These are phyloP conservation scores for Nothocercus julius DNA, from an alignment of 2,113 vertebrate species.

Conservation along the genomic window DNA sequence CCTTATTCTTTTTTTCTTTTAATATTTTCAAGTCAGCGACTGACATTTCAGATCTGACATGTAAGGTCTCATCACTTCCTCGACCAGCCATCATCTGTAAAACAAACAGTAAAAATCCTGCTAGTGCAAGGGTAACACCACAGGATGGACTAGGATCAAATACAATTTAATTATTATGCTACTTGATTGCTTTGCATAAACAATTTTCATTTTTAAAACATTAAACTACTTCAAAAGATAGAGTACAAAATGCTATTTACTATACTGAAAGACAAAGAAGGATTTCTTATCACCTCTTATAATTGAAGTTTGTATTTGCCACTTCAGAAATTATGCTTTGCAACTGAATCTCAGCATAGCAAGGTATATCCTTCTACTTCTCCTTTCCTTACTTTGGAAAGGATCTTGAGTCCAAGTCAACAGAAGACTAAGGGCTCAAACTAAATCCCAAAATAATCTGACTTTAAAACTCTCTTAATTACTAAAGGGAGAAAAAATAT, in stretches of 20 bases:
- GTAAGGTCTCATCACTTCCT: slow-evolving; percentile 72
- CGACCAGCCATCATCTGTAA: slow-evolving; percentile 74
- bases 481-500: background rate
- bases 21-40: slow-evolving; percentile 67
- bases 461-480: background rate
- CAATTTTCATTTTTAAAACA: background rate
- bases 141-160: background rate
- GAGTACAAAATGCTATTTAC: background rate
- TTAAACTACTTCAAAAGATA: background rate
- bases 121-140: background rate
- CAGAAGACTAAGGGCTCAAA: background rate
- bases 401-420: background rate
- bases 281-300: background rate
- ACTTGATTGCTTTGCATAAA: background rate
- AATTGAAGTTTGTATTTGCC: background rate
- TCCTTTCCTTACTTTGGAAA: background rate
- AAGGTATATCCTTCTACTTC: background rate
- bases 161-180: background rate
- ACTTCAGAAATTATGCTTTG: background rate
- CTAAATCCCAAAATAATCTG: background rate
- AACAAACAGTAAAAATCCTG: background rate
- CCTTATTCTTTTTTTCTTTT: slow-evolving; percentile 64
- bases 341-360: background rate
- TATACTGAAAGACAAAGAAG: background rate
- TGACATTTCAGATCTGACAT: slow-evolving; percentile 63